Evolutionary conservation across 2,888 invertebrate species (phyloP), one percentile per base, ranked within the genome.

Genomic region (Tolmerus cingulatus): DNA sequence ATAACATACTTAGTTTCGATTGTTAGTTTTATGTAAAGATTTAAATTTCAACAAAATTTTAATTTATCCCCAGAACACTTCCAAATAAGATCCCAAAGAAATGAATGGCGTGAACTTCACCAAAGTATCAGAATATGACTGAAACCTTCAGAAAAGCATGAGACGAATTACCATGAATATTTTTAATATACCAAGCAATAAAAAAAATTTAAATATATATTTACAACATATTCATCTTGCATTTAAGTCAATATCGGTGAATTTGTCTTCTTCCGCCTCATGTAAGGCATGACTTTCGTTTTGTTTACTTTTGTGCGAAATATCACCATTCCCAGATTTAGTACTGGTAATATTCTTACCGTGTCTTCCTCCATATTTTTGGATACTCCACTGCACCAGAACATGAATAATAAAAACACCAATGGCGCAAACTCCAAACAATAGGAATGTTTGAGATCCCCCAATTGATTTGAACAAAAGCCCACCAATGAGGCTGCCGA

Each of bases 401-500:
- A 94, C 93, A 91, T 96, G 96, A 5, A 95, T 86, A 2, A 94
- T 90, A 90, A 95, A 95, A 77, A 93, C 93, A 12, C 95, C 90
- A 43, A 97, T 93, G 0, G 96, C 94, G 0, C 94, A 95, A 81
- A 95, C 93, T 0, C 97, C 97, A 90, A 96, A 97, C 89, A 94
- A 94, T 87, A 95, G 94, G 92, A 97, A 97, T 0, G 96, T 95
- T 76, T 93, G 91, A 87, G 94, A 94, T 8, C 96, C 96, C 0
- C 95, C 95, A 87, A 95, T 94, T 0, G 91, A 90, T n/a, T 94
- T 93, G 90, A 96, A 95, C 51, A 97, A 91, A 7, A 94, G 91
- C 0, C 97, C 97, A n/a, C 96, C 97, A 84, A 97, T 92, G 14
- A 96, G 94, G 91, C 96, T 97, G 55, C 97, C 97, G 14, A 95